These are phyloP conservation scores for Aulostomus chinensis DNA, from an alignment of 2,797 vertebrate species.

Conservation along the genomic window DNA sequence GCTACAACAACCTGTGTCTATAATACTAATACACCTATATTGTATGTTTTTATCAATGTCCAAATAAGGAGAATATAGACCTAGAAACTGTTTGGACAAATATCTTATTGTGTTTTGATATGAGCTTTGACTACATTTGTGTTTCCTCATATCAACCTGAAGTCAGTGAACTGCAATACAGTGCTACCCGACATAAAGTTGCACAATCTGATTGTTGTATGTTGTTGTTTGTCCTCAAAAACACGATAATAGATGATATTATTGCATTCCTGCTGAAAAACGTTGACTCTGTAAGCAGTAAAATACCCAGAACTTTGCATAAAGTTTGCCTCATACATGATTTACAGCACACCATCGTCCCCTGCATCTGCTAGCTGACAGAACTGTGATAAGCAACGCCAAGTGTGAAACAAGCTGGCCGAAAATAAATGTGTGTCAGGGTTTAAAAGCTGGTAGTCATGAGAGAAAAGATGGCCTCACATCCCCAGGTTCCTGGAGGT, in stretches of 20 bases:
- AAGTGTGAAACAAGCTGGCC: no score
- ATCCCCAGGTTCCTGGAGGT: no score
- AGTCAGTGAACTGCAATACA: conserved; percentile 29
- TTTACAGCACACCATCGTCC: no score
- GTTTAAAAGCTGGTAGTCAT: not conserved
- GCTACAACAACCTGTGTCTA: conserved; percentile 21
- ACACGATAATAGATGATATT: not conserved
- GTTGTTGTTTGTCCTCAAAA: conserved; percentile 18
- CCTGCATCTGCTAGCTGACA: no score
- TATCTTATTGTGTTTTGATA: conserved; percentile 45
- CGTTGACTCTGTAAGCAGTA: no score
- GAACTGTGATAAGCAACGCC: no score
- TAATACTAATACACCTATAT: conserved; percentile 30
- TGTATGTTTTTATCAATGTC: conserved; percentile 55
- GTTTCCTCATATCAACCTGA: conserved; percentile 23
- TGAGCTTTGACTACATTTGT: conserved; percentile 38
- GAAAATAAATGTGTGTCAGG: no score
- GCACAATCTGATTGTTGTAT: conserved; percentile 16
- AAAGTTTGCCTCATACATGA: no score
- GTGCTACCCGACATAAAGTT: conserved; percentile 21
- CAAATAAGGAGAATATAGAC: conserved; percentile 40
- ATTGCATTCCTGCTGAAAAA: no score
- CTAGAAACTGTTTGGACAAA: conserved; percentile 45
- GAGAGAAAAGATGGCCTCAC: no score
- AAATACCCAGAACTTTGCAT: no score